A percentile compares a stretch with the other conserved stretches of the same genome.
phyloP scores from a whole-genome alignment of 2,797 vertebrate genomes.

The Tolypeutes matacus region DNA sequence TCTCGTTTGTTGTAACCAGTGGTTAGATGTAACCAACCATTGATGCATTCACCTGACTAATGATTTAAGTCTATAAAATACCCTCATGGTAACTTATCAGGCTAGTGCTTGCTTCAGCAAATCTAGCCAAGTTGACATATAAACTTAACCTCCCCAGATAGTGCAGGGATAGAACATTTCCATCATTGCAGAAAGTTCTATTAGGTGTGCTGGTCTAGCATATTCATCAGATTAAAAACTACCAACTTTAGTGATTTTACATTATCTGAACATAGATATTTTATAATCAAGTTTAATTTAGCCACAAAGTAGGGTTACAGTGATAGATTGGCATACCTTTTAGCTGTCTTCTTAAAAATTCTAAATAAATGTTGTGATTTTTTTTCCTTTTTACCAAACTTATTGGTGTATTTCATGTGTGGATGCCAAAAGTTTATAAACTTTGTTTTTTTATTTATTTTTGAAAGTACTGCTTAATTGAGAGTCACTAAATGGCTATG shows the following conservation, averaged over 20 bases:
- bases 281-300: neutral
- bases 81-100: too few relatives aligned
- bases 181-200: neutral
- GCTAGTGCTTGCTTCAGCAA: too few relatives aligned
- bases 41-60: too few relatives aligned
- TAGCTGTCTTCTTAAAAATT: neutral
- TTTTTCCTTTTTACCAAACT: constrained; percentile 28
- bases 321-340: neutral
- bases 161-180: neutral
- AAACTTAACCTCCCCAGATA: neutral
- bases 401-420: constrained; percentile 40
- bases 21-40: neutral
- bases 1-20: too few relatives aligned
- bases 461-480: constrained; percentile 33
- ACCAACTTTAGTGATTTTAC: neutral
- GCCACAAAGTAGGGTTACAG: neutral
- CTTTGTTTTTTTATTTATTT: constrained; percentile 21
- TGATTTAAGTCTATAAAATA: too few relatives aligned
- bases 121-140: too few relatives aligned
- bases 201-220: neutral
- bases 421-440: neutral
- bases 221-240: neutral
- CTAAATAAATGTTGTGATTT: neutral
- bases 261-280: neutral
- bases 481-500: neutral